phyloP scores from a whole-genome alignment of 2,888 invertebrate species.

The Polydrusus tereticollis region DNA sequence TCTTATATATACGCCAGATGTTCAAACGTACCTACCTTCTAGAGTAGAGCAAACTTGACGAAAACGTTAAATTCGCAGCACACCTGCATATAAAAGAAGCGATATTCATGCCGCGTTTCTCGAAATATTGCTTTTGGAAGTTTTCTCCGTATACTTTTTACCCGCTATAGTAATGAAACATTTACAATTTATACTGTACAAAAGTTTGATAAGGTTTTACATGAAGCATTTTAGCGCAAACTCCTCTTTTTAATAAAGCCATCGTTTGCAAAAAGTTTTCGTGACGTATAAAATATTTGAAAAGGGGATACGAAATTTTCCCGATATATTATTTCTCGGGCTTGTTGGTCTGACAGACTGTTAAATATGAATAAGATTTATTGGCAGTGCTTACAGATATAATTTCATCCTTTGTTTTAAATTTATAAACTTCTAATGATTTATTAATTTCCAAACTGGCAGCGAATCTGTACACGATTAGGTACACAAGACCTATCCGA shows the following conservation, averaged over 20 bases:
- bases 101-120: conserved; percentile 48
- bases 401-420: conserved; percentile 17
- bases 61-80: conserved; percentile 49
- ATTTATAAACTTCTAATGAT: conserved; percentile 21
- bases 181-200: conserved; percentile 52
- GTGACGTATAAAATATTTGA: conserved; percentile 31
- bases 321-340: conserved; percentile 42
- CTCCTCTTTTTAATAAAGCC: conserved; percentile 38
- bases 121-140: conserved; percentile 51
- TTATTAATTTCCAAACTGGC: conserved; percentile 5
- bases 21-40: conserved; percentile 45
- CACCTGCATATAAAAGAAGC: conserved; percentile 52
- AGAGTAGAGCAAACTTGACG: conserved; percentile 43
- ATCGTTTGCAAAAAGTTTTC: conserved; percentile 34
- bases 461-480: background rate
- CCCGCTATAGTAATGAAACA: conserved; percentile 51
- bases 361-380: conserved; percentile 43
- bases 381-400: conserved; percentile 15
- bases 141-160: conserved; percentile 39
- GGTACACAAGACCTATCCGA: no score
- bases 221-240: conserved; percentile 37
- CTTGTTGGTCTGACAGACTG: conserved; percentile 40
- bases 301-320: conserved; percentile 37
- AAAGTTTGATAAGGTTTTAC: conserved; percentile 53
- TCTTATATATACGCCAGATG: conserved; percentile 33